Evolutionary conservation across 2,113 vertebrate species (phyloP).

Genomic region (Myotis yumanensis): DNA sequence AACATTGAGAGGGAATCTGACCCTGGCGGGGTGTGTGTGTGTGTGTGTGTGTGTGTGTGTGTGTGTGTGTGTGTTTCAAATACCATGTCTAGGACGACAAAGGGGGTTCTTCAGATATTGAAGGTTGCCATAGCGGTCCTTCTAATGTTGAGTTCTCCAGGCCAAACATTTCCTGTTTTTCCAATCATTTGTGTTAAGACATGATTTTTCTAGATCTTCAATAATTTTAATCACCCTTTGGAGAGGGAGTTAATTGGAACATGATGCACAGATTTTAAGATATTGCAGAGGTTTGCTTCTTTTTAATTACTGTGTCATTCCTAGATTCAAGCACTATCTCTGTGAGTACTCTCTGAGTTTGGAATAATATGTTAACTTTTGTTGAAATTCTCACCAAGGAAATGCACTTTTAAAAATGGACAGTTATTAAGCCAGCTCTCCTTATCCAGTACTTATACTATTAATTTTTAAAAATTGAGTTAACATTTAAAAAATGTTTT

Average conservation of each 20-base stretch:
- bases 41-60: not conserved
- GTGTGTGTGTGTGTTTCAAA: not conserved
- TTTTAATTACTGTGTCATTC: not conserved
- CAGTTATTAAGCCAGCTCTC: not conserved
- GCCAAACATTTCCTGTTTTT: conserved; percentile 58
- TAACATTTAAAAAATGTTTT: not conserved
- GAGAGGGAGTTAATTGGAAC: not conserved
- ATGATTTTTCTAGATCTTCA: not conserved
- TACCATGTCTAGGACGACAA: conserved; percentile 53
- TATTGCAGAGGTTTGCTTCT: not conserved
- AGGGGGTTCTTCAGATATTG: conserved; percentile 18
- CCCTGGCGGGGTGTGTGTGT: not conserved
- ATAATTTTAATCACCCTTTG: not conserved
- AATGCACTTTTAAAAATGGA: not conserved
- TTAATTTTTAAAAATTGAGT: not conserved
- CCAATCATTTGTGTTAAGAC: conserved; percentile 23
- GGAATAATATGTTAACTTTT: conserved; percentile 4
- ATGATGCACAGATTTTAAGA: not conserved
- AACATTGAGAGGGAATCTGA: conserved; percentile 52
- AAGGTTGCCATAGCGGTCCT: not conserved
- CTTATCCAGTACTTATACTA: not conserved
- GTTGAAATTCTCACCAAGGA: conserved; percentile 26
- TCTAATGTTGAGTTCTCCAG: not conserved
- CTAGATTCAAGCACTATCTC: not conserved
- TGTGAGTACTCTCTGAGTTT: not conserved